These are phyloP conservation scores for Falco cherrug DNA, from an alignment of 2,797 vertebrate species.

Conservation along the genomic window DNA sequence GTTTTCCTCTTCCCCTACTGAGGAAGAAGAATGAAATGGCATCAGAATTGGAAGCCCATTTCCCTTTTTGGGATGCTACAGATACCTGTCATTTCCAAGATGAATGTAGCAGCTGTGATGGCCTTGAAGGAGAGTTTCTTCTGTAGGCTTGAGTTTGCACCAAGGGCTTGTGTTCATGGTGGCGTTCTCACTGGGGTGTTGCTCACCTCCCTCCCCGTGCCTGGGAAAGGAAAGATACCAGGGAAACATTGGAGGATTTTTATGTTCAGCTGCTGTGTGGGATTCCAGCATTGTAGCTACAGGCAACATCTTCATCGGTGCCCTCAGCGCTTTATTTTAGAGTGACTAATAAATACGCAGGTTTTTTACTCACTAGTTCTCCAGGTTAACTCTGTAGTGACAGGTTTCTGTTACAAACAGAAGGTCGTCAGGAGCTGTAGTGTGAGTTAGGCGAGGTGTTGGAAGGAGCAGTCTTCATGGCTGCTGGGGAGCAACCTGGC, in stretches of 20 bases:
- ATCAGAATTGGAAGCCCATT: neutral
- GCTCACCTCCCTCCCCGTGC: neutral
- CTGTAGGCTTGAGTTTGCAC: neutral
- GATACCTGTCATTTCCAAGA: neutral
- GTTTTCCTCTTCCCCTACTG: neutral
- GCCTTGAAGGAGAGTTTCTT: neutral
- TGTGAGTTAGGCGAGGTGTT: neutral
- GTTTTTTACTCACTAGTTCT: neutral
- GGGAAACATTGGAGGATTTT: neutral
- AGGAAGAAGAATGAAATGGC: neutral
- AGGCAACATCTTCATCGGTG: neutral
- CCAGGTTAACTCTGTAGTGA: neutral
- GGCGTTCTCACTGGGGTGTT: neutral
- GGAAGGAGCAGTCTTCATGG: neutral
- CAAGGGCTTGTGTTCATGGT: neutral
- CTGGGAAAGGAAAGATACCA: neutral
- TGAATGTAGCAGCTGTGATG: neutral
- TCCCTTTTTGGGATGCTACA: neutral
- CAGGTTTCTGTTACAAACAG: neutral
- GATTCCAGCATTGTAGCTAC: conserved; percentile 25
- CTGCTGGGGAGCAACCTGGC: neutral
- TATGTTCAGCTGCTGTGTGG: neutral
- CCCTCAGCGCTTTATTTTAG: neutral
- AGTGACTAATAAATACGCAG: neutral
- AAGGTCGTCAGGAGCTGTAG: neutral